Base-by-base conservation (phyloP, 2,113 vertebrate species). In the Nanger granti region DNA sequence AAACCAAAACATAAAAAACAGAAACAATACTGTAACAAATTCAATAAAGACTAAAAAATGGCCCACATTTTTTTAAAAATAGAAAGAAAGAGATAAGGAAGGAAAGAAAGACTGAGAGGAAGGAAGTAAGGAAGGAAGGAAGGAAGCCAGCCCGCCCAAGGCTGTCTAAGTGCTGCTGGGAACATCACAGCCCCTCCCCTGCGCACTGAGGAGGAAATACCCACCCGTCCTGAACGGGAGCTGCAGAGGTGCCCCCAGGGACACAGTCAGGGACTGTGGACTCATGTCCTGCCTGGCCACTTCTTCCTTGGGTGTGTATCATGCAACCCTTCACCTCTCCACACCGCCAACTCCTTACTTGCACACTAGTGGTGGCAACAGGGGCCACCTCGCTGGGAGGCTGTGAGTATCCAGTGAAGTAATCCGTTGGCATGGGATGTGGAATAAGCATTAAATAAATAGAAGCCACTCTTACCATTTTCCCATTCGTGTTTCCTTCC, bases 211-310 rank as follows among this genome's bases (percentile, higher is more conserved):
- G 20, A 20, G 2, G 14, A 93, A n/a, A 31, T 1, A 2, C 13
- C 8, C 2, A 0, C 13, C 41, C 1, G 6, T 9, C 20, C 47
- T 54, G 22, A 47, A 5, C 7, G 31, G 31, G 44, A 44, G 79
- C 22, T 15, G 4, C 47, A 22, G 57, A 9, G 62, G 15, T 18
- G 7, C 17, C 31, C 49, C 55, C 49, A 28, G 69, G 37, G 37
- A 37, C 17, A 31, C 20, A 7, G 83, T 8, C 73, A 62, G 37
- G 86, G 80, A 57, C 18, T 83, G 80, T 60, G 57, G 34, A 31
- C 93, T 88, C 41, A 62, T n/a, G 64, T 20, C 17, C n/a, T 31
- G 18, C 6, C 1, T 0, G 20, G 62, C 41, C 52, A 11, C 52
- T n/a, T 89, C 47, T 76, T 69, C 44, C n/a, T 26, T 3, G 7